Evolutionary conservation across 2,797 vertebrate genomes (phyloP).

Genomic region (Todus mexicanus): DNA sequence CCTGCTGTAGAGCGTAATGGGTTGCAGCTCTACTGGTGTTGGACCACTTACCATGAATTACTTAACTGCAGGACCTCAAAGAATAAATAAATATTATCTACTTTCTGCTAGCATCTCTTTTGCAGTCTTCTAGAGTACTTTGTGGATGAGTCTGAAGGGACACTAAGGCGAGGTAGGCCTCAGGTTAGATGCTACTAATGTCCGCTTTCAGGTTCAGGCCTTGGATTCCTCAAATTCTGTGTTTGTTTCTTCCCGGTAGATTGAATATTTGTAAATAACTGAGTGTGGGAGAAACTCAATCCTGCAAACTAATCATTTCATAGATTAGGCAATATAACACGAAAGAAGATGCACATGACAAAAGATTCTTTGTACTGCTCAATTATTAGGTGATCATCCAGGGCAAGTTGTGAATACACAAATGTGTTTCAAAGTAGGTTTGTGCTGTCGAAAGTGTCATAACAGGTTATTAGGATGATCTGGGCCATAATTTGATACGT

Average conservation of each 20-base stretch:
- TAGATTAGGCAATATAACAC: neutral
- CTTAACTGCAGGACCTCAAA: neutral
- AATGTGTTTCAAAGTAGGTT: neutral
- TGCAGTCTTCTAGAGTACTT: neutral
- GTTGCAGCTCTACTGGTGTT: neutral
- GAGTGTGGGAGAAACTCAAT: neutral
- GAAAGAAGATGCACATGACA: neutral
- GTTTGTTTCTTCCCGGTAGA: neutral
- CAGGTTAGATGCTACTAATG: neutral
- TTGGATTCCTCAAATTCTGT: neutral
- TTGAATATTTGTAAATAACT: constrained; percentile 19
- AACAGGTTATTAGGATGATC: neutral
- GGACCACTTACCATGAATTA: neutral
- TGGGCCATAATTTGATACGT: neutral
- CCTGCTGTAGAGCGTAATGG: fast-evolving
- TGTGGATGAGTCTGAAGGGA: neutral
- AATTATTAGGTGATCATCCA: neutral
- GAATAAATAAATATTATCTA: neutral
- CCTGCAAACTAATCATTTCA: neutral
- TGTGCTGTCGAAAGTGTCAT: neutral
- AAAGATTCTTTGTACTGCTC: neutral
- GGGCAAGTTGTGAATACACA: neutral
- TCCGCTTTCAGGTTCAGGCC: neutral
- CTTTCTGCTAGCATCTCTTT: neutral
- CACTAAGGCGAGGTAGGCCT: neutral